A percentile compares a stretch with the other conserved stretches of the same genome.
Conservation (phyloP, 2,888 invertebrate genomes). For the Diadromus collaris region DNA sequence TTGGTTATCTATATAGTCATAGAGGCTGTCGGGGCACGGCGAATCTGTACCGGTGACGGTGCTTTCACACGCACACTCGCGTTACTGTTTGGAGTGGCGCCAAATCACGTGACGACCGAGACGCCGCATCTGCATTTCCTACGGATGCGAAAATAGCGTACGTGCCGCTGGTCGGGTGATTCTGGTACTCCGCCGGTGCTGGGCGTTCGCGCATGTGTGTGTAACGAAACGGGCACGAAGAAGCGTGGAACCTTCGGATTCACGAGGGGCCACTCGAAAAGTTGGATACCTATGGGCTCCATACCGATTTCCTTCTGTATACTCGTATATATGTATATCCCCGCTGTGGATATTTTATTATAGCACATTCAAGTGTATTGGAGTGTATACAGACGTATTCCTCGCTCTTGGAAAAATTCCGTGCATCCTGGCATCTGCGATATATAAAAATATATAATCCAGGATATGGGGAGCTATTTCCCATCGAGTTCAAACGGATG, state of each 20-base stretch:
- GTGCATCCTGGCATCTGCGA: neutral
- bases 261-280: constrained; percentile 50
- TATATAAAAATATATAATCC: constrained; percentile 34
- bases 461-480: constrained; percentile 53
- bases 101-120: constrained; percentile 71
- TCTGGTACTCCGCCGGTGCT: constrained; percentile 31
- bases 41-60: constrained; percentile 11
- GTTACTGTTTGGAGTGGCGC: constrained; percentile 68
- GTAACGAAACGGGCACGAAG: constrained; percentile 16
- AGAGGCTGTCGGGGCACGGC: neutral
- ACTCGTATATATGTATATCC: neutral
- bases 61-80: constrained; percentile 52
- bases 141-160: constrained; percentile 75
- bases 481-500: constrained; percentile 33
- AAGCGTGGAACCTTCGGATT: constrained; percentile 41
- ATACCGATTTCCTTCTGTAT: constrained; percentile 40
- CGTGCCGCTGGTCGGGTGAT: constrained; percentile 59
- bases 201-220: neutral
- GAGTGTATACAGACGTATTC: constrained; percentile 27
- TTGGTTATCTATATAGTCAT: neutral
- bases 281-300: constrained; percentile 48
- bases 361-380: constrained; percentile 42
- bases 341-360: constrained; percentile 28
- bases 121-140: constrained; percentile 75
- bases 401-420: constrained; percentile 13